Evolutionary conservation across 2,113 vertebrate species (phyloP).

Genomic region (Halichoeres trimaculatus): DNA sequence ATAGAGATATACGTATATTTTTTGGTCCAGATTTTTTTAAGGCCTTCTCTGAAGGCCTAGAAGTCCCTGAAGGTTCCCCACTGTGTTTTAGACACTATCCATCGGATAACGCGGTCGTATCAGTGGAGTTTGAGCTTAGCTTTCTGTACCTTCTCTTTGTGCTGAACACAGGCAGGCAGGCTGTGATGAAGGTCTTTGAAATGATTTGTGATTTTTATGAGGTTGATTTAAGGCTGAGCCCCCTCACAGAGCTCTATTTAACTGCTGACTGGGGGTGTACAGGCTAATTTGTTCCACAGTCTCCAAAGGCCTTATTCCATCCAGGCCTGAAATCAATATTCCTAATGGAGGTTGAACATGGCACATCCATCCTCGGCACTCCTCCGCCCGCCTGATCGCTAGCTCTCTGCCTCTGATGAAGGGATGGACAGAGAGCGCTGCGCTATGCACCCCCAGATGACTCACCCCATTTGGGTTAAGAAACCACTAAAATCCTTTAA

Average conservation of each 20-base stretch:
- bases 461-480: slow-evolving; percentile 50
- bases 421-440: slow-evolving; percentile 8
- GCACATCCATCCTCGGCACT: slow-evolving; percentile 60
- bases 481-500: slow-evolving; percentile 50
- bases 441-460: slow-evolving; percentile 40
- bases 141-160: neutral
- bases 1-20: too few relatives aligned
- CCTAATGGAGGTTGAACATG: slow-evolving; percentile 68
- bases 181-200: neutral
- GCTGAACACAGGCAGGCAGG: neutral
- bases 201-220: slow-evolving; percentile 32
- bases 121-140: too few relatives aligned
- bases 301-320: slow-evolving; percentile 61
- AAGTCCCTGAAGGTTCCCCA: too few relatives aligned
- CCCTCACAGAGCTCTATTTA: slow-evolving; percentile 52
- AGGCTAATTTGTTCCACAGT: slow-evolving; percentile 70
- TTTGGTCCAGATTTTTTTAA: too few relatives aligned
- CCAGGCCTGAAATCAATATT: slow-evolving; percentile 74
- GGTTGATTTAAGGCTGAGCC: slow-evolving; percentile 47
- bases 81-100: too few relatives aligned
- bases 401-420: slow-evolving; percentile 36
- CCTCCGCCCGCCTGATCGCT: slow-evolving; percentile 26
- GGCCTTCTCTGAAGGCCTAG: too few relatives aligned
- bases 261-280: slow-evolving; percentile 59
- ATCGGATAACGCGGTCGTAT: too few relatives aligned